A percentile compares a stretch with the other conserved stretches of the same genome.
phyloP scores from a whole-genome alignment of 2,888 invertebrate species.

The Catocala sponsa region DNA sequence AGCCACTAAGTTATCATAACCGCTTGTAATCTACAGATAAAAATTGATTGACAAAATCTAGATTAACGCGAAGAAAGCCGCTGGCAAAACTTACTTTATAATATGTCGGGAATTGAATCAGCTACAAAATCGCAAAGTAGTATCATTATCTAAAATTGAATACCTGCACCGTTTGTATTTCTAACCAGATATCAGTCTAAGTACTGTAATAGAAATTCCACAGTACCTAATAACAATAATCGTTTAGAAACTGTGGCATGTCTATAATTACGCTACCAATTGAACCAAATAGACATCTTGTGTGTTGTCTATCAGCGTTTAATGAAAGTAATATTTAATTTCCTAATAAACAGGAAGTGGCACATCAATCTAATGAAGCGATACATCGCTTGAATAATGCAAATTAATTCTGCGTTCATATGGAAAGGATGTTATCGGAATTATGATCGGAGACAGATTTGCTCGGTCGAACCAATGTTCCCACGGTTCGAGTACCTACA shows the following conservation, averaged over 20 bases:
- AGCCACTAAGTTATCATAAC: too few relatives aligned
- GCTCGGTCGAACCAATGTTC: constrained; percentile 28
- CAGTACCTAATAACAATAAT: constrained; percentile 38
- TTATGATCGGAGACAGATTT: constrained; percentile 38
- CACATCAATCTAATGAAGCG: constrained; percentile 42
- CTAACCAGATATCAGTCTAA: constrained; percentile 2
- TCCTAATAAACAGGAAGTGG: constrained; percentile 40
- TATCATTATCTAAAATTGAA: too few relatives aligned
- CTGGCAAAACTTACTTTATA: too few relatives aligned
- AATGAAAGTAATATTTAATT: constrained; percentile 44
- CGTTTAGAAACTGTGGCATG: constrained; percentile 30
- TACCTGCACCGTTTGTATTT: constrained; percentile 13
- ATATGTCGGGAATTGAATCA: too few relatives aligned
- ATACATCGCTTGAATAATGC: constrained; percentile 39
- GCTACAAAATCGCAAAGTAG: not conserved
- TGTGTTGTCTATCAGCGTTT: constrained; percentile 15
- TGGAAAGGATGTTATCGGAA: constrained; percentile 43
- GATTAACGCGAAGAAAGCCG: too few relatives aligned
- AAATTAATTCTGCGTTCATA: constrained; percentile 38
- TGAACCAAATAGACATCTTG: constrained; percentile 22
- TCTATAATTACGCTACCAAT: constrained; percentile 41
- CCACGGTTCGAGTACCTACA: constrained; percentile 27
- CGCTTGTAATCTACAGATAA: too few relatives aligned
- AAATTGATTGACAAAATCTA: too few relatives aligned
- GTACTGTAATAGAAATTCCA: constrained; percentile 26